phyloP scores from a whole-genome alignment of 2,113 vertebrate species.

The Aphyosemion australe region DNA sequence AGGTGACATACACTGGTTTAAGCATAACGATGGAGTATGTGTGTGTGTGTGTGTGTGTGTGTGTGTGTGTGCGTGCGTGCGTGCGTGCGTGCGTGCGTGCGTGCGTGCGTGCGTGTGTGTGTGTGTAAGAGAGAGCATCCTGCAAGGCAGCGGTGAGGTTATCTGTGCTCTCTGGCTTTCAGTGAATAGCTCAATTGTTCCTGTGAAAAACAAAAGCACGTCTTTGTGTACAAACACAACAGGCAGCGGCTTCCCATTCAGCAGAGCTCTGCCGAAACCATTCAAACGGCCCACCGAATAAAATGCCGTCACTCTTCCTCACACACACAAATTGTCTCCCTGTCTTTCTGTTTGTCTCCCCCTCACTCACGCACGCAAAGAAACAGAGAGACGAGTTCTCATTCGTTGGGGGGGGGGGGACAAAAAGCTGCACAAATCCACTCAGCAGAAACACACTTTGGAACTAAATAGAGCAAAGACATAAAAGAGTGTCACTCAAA shows the following conservation, averaged over 20 bases:
- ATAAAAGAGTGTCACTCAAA: conserved; percentile 50
- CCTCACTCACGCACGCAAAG: conserved; percentile 47
- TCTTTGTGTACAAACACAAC: conserved; percentile 74
- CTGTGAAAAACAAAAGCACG: conserved; percentile 67
- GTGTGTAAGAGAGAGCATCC: conserved; percentile 40
- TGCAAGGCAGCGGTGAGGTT: conserved; percentile 50
- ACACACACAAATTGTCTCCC: conserved; percentile 45
- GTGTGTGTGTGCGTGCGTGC: conserved; percentile 17
- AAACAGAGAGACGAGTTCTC: conserved; percentile 56
- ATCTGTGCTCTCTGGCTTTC: conserved; percentile 56
- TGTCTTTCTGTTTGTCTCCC: conserved; percentile 48
- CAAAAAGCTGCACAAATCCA: conserved; percentile 36
- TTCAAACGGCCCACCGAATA: conserved; percentile 54
- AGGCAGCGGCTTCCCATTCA: conserved; percentile 67
- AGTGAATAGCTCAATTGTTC: conserved; percentile 72
- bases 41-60: conserved; percentile 4
- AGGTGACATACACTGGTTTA: conserved; percentile 56
- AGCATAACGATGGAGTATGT: conserved; percentile 34
- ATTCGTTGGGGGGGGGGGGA: conserved; percentile 45
- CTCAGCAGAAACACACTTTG: conserved; percentile 53
- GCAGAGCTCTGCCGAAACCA: conserved; percentile 47
- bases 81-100: conserved; percentile 2
- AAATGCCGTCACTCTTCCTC: conserved; percentile 46
- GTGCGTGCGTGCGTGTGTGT: conserved; percentile 10
- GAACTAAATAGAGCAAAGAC: conserved; percentile 34